Base-by-base conservation (phyloP, 2,888 invertebrate genomes). In the Formica aserva region DNA sequence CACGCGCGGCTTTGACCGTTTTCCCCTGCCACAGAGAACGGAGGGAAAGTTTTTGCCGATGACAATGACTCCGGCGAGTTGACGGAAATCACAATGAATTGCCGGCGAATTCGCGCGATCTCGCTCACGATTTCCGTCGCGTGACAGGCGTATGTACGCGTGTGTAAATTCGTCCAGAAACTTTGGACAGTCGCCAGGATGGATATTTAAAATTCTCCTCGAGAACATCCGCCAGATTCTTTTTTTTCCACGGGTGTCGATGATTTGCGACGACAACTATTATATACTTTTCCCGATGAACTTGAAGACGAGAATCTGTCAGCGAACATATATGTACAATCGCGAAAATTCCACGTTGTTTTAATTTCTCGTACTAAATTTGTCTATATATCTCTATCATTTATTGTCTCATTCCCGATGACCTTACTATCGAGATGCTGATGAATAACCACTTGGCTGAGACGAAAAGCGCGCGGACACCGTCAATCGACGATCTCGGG, bases 121-220 rank as follows among this genome's bases (percentile, higher is more conserved):
- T 69, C 32, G 15, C 32, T 38, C 45, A 22, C 41, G 45, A 8
- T 52, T 52, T 55, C n/a, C 13, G 60, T 71, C 48, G 29, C 55
- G 67, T 60, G 41, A 84, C 82, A 77, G 82, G 80, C 72, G 74
- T 87, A 87, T 84, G 66, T 75, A 76, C 80, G 63, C 65, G 78
- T 85, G 91, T 78, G 90, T 91, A 92, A 92, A 92, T 92, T 91
- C 89, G 91, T 91, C 90, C 85, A 85, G 87, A 87, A 90, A 88
- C 8, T 87, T 88, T 92, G 92, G 93, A 91, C 74, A 78, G 41
- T 48, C 85, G 92, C 93, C 93, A 93, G 89, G 57, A 84, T 90
- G 81, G 90, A 92, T 93, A 93, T 92, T 93, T 93, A 91, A 92
- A 92, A 92, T 92, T 92, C 91, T 89, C 85, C 86, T 88, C 86